Base-by-base conservation (phyloP, 2,113 vertebrate species). In the cattle (Bos taurus) region DNA sequence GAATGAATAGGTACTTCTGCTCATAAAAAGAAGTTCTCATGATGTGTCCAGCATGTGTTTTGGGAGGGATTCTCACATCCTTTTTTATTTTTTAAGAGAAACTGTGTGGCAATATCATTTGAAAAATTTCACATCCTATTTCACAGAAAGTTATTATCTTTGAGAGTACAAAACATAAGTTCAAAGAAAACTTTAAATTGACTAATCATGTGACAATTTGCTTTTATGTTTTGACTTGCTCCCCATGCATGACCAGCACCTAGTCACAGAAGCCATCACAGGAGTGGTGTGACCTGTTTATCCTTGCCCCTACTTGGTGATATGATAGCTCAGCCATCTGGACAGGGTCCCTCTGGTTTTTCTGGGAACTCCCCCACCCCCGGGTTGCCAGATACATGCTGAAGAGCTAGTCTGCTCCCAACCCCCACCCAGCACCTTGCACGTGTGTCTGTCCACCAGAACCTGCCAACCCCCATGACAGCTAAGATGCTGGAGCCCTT, bases 101-200 rank as follows among this genome's bases (percentile, higher is more conserved):
- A 26, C 4, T n/a, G 54, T 98, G 92, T 98, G 64, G 94, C 90
- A 97, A 97, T 95, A 88, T 90, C 30, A 13, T 95, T 97, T 95
- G 64, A 97, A 97, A 84, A 74, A 26, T 97, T 97, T 98, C 97
- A 98, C 91, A 97, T 98, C 96, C 98, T 94, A 90, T 97, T 98
- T 98, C 92, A 92, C 90, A 96, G 48, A 88, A 94, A 46, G 1
- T 52, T 96, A 97, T 90, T 57, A 87, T 85, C 54, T 94, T 74
- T 92, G 50, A 80, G 62, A 46, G 13, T 46, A 67, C 11, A 88
- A 54, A 36, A 36, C 23, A 36, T 94, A 67, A 85, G 48, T 60
- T 89, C 3, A 67, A 48, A 81, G 74, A 67, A 83, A 54, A 9
- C 4, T 30, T 36, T 52, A 74, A 74, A 30, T 74, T 56, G 74